Percentiles rank a stretch among this genome's conserved stretches.
phyloP scores from a whole-genome alignment of 1,140 invertebrate species.

The Lamellibrachia luymesi region DNA sequence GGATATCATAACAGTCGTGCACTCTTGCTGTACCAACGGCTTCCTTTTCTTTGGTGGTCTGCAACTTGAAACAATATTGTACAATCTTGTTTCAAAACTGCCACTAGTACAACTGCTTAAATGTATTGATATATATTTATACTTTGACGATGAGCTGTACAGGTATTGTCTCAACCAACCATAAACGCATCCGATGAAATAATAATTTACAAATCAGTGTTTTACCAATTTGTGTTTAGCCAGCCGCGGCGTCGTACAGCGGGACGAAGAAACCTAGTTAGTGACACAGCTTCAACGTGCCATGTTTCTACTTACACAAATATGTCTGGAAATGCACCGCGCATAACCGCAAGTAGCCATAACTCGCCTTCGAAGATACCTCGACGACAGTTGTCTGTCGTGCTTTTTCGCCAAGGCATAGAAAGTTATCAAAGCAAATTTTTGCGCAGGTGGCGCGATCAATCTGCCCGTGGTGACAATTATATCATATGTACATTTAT shows the following conservation, averaged over 20 bases:
- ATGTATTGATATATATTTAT: not conserved
- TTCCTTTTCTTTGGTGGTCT: too few species aligned
- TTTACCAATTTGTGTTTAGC: too few species aligned
- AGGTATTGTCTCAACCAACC: too few species aligned
- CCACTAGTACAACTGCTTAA: not conserved
- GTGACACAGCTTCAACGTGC: not conserved
- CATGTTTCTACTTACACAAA: not conserved
- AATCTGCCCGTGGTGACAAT: not conserved
- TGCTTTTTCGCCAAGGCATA: not conserved
- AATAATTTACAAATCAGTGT: too few species aligned
- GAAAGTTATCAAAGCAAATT: not conserved
- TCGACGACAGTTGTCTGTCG: not conserved
- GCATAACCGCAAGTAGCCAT: not conserved
- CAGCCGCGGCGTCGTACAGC: too few species aligned
- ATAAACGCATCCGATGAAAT: too few species aligned
- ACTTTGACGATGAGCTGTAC: too few species aligned
- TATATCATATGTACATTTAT: not conserved
- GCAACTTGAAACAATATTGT: not conserved
- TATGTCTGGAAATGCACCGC: not conserved
- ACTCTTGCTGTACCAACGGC: too few species aligned
- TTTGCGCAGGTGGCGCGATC: not conserved
- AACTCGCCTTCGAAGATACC: not conserved
- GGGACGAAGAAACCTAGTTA: not conserved
- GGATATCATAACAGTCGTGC: too few species aligned
- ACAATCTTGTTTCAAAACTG: not conserved